Base-by-base conservation (phyloP, 2,113 vertebrate species). In the Piprites chloris region DNA sequence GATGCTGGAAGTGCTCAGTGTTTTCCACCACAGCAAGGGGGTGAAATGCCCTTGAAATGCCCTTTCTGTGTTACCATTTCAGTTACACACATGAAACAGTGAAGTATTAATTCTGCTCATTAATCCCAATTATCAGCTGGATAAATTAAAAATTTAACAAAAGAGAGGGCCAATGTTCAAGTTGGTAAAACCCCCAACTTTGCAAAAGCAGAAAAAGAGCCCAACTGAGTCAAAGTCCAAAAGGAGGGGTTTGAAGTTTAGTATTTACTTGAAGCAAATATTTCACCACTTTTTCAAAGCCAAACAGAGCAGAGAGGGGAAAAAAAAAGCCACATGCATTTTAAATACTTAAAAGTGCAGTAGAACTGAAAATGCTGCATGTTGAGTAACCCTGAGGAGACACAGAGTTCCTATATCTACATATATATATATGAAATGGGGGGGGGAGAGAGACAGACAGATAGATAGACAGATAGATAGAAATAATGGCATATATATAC, bases 211-310 rank as follows among this genome's bases (percentile, higher is more conserved):
- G 10, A 14, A 42, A 35, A 73, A 90, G 55, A 87, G 85, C 79
- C 82, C 50, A 88, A 87, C 37, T 2, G 15, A 95, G 23, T 26
- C 93, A 93, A 97, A 94, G 93, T 96, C 59, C 92, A 22, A 67
- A 59, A 16, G 39, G 65, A 55, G 11, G 66, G 7, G 23, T 17
- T 68, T 0, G 0, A 91, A 80, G 78, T 96, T 96, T 94, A 93
- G 80, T 85, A 85, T 93, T 97, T 93, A 90, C 89, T 92, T 93
- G 28, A 74, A 96, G 82, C 65, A 97, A 96, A 95, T 77, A 96
- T 95, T 96, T 96, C 90, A 77, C 47, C 88, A 92, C 67, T 80
- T 77, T 69, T 72, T 47, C 33, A 44, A 89, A 89, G 55, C 41
- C 58, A 91, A 76, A 63, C 39, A 26, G 15, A 33, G 33, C 12